phyloP scores from a whole-genome alignment of 1,140 invertebrate genomes.

The Drosophila parabipectinata region DNA sequence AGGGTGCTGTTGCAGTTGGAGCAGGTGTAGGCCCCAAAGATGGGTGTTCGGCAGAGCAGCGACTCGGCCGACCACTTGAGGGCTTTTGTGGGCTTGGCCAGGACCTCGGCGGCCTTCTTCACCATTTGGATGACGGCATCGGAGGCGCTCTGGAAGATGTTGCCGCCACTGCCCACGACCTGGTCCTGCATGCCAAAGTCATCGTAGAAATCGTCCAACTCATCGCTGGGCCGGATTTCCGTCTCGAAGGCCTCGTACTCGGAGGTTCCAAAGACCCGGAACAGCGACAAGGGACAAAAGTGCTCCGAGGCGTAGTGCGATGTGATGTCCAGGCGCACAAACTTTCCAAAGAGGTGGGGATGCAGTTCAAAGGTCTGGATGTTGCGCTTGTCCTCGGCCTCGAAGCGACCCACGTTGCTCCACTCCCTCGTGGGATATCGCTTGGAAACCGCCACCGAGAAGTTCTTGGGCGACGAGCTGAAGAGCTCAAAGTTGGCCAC shows the following conservation, averaged over 20 bases:
- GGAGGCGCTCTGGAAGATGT: conserved; percentile 92
- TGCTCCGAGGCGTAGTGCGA: conserved; percentile 98
- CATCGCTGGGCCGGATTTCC: conserved; percentile 88
- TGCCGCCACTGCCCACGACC: conserved; percentile 86
- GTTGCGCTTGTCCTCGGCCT: conserved; percentile 93
- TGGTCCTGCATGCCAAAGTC: conserved; percentile 84
- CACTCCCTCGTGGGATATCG: conserved; percentile 96
- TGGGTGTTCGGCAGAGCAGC: conserved; percentile 60
- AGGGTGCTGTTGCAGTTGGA: conserved; percentile 55
- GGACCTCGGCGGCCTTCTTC: conserved; percentile 93
- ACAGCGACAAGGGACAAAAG: conserved; percentile 97
- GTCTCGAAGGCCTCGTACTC: conserved; percentile 94
- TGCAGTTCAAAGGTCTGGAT: conserved; percentile 94
- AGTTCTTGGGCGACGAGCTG: conserved; percentile 97
- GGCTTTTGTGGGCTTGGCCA: conserved; percentile 87
- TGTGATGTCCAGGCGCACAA: conserved; percentile 95
- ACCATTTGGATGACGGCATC: conserved; percentile 95
- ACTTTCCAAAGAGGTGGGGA: conserved; percentile 95
- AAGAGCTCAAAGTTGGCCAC: conserved; percentile 99
- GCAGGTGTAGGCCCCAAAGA: conserved; percentile 58
- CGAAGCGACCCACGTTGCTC: conserved; percentile 94
- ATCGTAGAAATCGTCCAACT: conserved; percentile 88
- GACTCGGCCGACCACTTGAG: conserved; percentile 40
- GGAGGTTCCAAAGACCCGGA: conserved; percentile 95
- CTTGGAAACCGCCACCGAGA: conserved; percentile 94